Evolutionary conservation across 1,140 invertebrate genomes (phyloP), one percentile per base, ranked within the genome.

Genomic region (Papilio machaon): DNA sequence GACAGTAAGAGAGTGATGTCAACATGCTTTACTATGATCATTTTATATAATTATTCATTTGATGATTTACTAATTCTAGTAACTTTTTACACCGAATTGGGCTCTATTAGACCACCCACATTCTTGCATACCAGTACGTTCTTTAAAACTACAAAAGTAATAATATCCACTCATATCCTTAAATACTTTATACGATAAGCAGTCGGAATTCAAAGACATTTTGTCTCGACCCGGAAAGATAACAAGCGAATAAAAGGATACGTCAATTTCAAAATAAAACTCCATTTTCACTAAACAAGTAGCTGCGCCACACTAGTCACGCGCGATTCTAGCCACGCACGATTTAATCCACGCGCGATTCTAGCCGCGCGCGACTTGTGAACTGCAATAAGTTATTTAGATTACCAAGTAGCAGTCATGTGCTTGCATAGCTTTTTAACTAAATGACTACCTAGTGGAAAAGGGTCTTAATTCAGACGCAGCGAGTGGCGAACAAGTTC

Each of bases 211-310:
- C 64, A 73, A 76, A 76, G 47, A 47, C 19, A 49, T 30, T 76
- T 35, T 47, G n/a, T 52, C 46, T 17, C 73, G 11, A 47, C 46
- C 73, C 47, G 19, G 46, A 75, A 47, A 73, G 73, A 73, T 73
- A 76, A 74, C 38, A 43, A 54, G n/a, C 74, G 74, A 76, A 76
- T 76, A 54, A 52, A 76, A 76, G 74, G 74, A 76, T 47, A 76
- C 15, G 47, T 76, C 47, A 52, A 76, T 76, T 76, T 47, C 17
- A 19, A n/a, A 52, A 23, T 76, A 76, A 76, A 76, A 58, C 17
- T 6, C 54, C 9, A 19, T 58, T 58, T 58, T 8, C 54, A 19
- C 54, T 58, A 58, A 19, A 7, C 54, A 17, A 58, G n/a, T 58
- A 58, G 6, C n/a, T 19, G n/a, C 8, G 2, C 54, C 1, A 9